Evolutionary conservation across 2,888 invertebrate species (phyloP).

Genomic region (Eupithecia dodoneata): DNA sequence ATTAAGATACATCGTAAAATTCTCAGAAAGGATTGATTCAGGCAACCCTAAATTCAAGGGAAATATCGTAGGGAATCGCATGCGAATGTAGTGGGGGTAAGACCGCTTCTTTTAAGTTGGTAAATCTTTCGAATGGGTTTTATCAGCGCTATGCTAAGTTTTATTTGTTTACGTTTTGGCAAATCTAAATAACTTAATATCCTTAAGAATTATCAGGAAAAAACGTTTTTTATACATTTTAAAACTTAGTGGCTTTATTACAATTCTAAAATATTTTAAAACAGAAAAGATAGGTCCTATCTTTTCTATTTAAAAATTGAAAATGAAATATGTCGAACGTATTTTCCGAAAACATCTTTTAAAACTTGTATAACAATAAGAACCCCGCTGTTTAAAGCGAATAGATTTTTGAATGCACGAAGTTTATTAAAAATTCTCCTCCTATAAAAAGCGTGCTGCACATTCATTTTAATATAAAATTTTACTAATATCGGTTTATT

Average conservation of each 20-base stretch:
- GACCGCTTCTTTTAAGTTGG: slow-evolving; percentile 24
- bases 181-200: neutral
- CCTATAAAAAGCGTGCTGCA: neutral
- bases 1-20: too few species aligned
- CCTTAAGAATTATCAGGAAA: neutral
- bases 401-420: neutral
- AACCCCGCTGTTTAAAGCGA: neutral
- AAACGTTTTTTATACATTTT: too few species aligned
- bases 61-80: slow-evolving; percentile 23
- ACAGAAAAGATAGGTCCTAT: too few species aligned
- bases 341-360: neutral
- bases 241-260: too few species aligned
- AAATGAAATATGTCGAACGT: too few species aligned
- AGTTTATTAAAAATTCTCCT: neutral
- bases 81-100: slow-evolving; percentile 23
- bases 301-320: too few species aligned
- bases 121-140: slow-evolving; percentile 22
- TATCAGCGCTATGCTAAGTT: slow-evolving; percentile 9
- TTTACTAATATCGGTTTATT: neutral
- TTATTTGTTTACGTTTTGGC: neutral
- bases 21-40: neutral
- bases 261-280: too few species aligned
- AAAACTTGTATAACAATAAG: neutral
- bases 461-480: neutral
- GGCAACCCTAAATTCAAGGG: slow-evolving; percentile 25